Evolutionary conservation across 2,888 invertebrate species (phyloP).

Genomic region (Heliconius ethilla): DNA sequence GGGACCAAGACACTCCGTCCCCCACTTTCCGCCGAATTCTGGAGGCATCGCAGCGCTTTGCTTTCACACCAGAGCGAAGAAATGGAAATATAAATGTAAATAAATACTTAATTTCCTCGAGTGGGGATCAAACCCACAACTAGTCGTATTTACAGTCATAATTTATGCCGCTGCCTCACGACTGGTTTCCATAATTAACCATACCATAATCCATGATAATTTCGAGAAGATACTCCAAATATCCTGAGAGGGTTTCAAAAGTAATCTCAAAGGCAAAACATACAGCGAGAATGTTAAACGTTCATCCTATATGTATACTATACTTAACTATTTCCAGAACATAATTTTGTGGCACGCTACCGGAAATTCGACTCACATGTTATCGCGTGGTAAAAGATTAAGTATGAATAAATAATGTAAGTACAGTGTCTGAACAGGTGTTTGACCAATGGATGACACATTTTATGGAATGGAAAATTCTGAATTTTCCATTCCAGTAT

Average conservation of each 20-base stretch:
- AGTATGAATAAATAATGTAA: conserved; percentile 24
- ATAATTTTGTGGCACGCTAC: conserved; percentile 34
- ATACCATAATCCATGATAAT: conserved; percentile 3
- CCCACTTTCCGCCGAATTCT: too few species aligned
- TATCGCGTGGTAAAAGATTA: conserved; percentile 34
- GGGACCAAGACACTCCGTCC: too few species aligned
- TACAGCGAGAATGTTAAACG: conserved; percentile 30
- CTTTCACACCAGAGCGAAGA: too few species aligned
- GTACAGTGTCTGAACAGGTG: conserved; percentile 25
- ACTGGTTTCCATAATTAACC: not conserved
- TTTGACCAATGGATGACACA: conserved; percentile 15
- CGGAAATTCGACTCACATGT: conserved; percentile 36
- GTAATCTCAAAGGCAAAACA: conserved; percentile 32
- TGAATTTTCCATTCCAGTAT: not conserved
- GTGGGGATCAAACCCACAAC: too few species aligned
- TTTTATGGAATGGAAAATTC: conserved; percentile 5
- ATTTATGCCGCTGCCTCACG: accelerated
- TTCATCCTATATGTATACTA: conserved; percentile 8
- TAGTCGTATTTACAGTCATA: too few species aligned
- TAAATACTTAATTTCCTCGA: too few species aligned
- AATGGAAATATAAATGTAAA: too few species aligned
- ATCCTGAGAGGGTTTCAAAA: conserved; percentile 27
- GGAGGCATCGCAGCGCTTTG: too few species aligned
- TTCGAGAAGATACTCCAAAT: conserved; percentile 25
- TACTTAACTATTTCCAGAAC: conserved; percentile 38